Conservation (phyloP, 1,140 invertebrate species). For the Drosophila nigrodunni region DNA sequence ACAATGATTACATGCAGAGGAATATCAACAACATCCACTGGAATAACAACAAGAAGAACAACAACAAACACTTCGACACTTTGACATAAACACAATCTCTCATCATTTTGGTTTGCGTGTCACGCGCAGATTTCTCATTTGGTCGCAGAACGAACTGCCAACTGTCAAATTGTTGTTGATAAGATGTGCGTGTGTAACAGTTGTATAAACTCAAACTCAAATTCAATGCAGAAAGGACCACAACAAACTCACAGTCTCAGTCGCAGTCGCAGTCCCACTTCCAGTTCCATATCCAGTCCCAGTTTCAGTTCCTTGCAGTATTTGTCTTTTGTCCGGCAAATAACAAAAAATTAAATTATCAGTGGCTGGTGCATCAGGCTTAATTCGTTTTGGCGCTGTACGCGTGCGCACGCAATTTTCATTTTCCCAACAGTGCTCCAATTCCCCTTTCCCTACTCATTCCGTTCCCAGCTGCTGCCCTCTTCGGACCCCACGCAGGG, state of each 20-base stretch:
- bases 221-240: conserved; percentile 58
- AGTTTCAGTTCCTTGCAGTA: conserved; percentile 1
- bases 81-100: conserved; percentile 55
- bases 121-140: conserved; percentile 71
- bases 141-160: conserved; percentile 79
- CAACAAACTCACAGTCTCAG: conserved; percentile 2
- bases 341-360: conserved; percentile 78
- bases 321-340: not conserved
- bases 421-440: conserved; percentile 27
- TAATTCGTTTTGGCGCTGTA: conserved; percentile 82
- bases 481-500: conserved; percentile 58
- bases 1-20: conserved; percentile 62
- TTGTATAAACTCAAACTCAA: conserved; percentile 52
- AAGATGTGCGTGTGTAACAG: conserved; percentile 71
- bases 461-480: not conserved
- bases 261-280: not conserved
- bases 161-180: conserved; percentile 75
- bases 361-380: conserved; percentile 73
- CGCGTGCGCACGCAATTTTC: conserved; percentile 75
- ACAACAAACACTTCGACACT: conserved; percentile 56
- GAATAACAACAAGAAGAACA: conserved; percentile 37
- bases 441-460: not conserved
- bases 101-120: conserved; percentile 59
- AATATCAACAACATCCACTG: conserved; percentile 51
- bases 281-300: not conserved